Evolutionary conservation across 2,113 vertebrate species (phyloP).

Genomic region (Pituophis catenifer): DNA sequence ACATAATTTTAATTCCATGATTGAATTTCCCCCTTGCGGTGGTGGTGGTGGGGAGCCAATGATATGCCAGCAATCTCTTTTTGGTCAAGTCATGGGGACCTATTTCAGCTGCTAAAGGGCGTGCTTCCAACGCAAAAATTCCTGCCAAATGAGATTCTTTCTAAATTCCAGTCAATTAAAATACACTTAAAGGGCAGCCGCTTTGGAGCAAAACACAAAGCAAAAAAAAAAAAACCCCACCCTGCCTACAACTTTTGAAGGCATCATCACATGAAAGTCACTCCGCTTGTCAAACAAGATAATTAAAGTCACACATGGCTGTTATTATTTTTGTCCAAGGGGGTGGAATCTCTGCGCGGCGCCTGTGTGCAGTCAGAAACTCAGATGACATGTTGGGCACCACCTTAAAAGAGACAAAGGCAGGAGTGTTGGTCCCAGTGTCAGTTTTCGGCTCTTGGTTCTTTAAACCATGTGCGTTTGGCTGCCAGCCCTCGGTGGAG

Average conservation of each 20-base stretch:
- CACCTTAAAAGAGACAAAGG: conserved; percentile 70
- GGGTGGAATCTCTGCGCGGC: background rate
- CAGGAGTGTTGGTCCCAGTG: conserved; percentile 70
- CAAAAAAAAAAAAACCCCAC: background rate
- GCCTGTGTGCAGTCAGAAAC: conserved; percentile 48
- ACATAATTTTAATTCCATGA: conserved; percentile 58
- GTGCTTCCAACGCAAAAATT: conserved; percentile 85
- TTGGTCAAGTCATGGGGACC: conserved; percentile 78
- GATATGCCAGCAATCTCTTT: conserved; percentile 66
- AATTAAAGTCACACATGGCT: conserved; percentile 40
- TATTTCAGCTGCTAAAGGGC: conserved; percentile 80
- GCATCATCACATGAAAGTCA: conserved; percentile 61
- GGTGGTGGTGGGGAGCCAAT: conserved; percentile 49
- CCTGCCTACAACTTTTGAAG: conserved; percentile 54
- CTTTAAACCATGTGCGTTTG: conserved; percentile 69
- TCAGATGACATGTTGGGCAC: conserved; percentile 70
- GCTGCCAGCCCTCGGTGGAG: conserved; percentile 73
- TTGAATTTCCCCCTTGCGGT: conserved; percentile 54
- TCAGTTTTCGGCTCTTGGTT: conserved; percentile 73
- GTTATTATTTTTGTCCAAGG: conserved; percentile 20
- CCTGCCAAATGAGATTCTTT: conserved; percentile 81
- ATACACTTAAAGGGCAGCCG: conserved; percentile 79
- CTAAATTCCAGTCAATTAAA: conserved; percentile 80
- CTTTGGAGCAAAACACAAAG: conserved; percentile 56
- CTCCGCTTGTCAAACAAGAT: conserved; percentile 50